Base-by-base conservation (phyloP, 1,140 invertebrate genomes). In the Achatina immaculata region DNA sequence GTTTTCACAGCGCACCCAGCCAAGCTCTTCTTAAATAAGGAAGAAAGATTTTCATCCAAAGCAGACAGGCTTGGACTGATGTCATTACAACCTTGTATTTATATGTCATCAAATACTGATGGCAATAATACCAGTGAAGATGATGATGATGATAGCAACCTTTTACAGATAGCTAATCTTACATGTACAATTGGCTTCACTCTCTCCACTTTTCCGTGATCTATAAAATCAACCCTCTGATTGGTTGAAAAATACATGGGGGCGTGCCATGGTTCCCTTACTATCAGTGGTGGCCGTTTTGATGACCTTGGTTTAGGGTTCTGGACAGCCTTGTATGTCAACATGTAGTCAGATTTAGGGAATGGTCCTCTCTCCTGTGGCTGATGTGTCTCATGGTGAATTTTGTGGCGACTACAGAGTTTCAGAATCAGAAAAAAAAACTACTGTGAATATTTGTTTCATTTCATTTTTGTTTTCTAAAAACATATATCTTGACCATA, bases 231-330 rank as follows among this genome's bases (percentile, higher is more conserved):
- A 42, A 82, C 80, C 55, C 87, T 78, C 79, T 90, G 88, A 55
- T 87, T 87, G 14, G 89, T 90, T 11, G 85, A 81, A 65, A 90
- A 88, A 1, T 74, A 76, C 89, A 90, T 90, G 6, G 88, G 84
- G 19, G 83, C 83, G n/a, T 84, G 83, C 28, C 85, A 80, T 0
- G 79, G 81, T 31, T 86, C 83, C 11, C 83, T 66, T 2, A 83
- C 78, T 19, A 51, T 77, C 1, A 71, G 78, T n/a, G 85, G 83
- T 0, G 89, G 89, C 31, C 87, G 68, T 72, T 90, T 90, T 68
- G 85, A 89, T 43, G 89, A 90, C 21, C 89, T 38, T 16, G 89
- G 89, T 66, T 88, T 83, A 66, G 85, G 83, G 68, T 88, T 31
- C 34, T 81, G n/a, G 14, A 85, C 74, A 0, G 85, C 85, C 79